Base-by-base conservation (phyloP, 2,113 vertebrate genomes). In the Piprites chloris region DNA sequence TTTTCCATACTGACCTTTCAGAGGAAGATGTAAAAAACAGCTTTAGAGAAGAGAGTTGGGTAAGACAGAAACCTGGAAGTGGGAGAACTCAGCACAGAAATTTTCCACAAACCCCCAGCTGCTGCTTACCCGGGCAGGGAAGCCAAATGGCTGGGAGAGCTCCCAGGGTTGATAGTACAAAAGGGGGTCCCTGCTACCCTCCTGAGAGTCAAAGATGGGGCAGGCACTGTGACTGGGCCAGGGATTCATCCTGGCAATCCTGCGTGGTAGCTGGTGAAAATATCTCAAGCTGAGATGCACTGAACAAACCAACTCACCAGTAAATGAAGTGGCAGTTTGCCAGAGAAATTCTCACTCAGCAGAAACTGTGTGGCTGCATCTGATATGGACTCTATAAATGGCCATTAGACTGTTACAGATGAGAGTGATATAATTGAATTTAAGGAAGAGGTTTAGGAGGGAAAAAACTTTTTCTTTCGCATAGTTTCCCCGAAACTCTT, bases 241-340 rank as follows among this genome's bases (percentile, higher is more conserved):
- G 39, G 52, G 68, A 67, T 24, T 82, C 46, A 32, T 65, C 65
- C 67, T 63, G 50, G 55, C 32, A 63, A 30, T 74, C 55, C 81
- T 52, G 49, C 1, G 4, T 0, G 2, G 66, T 81, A 78, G 19
- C 56, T 72, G 52, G 56, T 85, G 56, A 71, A 65, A 94, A 85
- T 56, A 85, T 79, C 44, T 90, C 62, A 56, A 82, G 58, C 49
- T 82, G 75, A 92, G 79, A 32, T 52, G 71, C 4, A 0, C 52
- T 83, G 62, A 91, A 87, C 62, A 85, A 75, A 94, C 53, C 41
- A 87, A 44, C 49, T 76, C 7, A 0, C 66, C 49, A 37, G 87
- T 73, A 96, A 95, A 92, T 77, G 58, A 86, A 90, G 55, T 90
- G 94, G 88, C 79, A 27, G 69, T 86, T 85, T 93, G 93, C 88